A percentile compares a stretch with the other conserved stretches of the same genome.
phyloP scores from a whole-genome alignment of 64 coral and sea anemone species.

The Astreopora myriophthalma region DNA sequence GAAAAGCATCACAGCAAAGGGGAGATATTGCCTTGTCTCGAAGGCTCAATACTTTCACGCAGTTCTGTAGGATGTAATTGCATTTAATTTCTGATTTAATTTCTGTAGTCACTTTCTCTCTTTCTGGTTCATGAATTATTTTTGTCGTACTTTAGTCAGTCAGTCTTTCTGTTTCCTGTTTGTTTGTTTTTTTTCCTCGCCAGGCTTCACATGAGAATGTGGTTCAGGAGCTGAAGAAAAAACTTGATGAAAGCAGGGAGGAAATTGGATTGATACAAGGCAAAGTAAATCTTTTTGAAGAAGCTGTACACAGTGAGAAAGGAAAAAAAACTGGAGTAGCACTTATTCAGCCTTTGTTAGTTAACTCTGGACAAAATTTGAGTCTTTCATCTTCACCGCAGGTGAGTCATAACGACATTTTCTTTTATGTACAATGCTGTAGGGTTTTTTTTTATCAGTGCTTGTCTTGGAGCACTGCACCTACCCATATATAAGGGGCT shows the following conservation, averaged over 20 bases:
- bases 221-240: constrained; percentile 18
- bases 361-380: neutral
- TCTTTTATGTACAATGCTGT: neutral
- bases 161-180: neutral
- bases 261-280: constrained; percentile 18
- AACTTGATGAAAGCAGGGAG: constrained; percentile 8
- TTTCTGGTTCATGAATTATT: neutral
- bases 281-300: neutral
- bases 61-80: no score
- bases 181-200: neutral
- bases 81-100: no score
- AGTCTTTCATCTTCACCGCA: neutral
- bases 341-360: neutral
- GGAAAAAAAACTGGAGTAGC: neutral
- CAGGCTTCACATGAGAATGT: constrained; percentile 35
- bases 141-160: neutral
- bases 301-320: neutral
- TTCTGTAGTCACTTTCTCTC: no score
- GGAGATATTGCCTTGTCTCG: no score
- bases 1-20: no score
- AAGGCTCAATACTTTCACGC: no score
- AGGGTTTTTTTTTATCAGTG: neutral
- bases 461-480: no score
- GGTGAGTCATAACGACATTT: neutral
- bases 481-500: no score